These are phyloP conservation scores for Litocranius walleri DNA, from an alignment of 2,113 vertebrate genomes.

Conservation along the genomic window DNA sequence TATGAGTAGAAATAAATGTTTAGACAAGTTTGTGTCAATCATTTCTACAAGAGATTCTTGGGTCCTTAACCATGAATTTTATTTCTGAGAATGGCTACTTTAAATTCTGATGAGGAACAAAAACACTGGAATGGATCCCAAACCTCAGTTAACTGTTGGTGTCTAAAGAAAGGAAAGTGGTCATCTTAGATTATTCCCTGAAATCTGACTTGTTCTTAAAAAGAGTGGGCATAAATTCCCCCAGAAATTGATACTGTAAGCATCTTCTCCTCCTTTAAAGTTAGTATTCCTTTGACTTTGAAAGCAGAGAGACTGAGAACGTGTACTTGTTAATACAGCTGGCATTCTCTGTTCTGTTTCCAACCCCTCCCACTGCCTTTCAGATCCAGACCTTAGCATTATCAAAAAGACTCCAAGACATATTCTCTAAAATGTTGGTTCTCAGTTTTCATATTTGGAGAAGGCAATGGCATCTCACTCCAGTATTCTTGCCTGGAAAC, in stretches of 20 bases:
- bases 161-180: not conserved
- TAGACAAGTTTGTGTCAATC: not conserved
- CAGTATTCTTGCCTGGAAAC: no score
- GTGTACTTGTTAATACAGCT: not conserved
- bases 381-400: not conserved
- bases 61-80: not conserved
- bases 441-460: not conserved
- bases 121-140: not conserved
- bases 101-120: not conserved
- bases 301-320: not conserved
- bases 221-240: not conserved
- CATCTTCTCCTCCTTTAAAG: not conserved
- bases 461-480: no score
- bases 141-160: not conserved
- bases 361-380: not conserved
- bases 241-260: not conserved
- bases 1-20: not conserved
- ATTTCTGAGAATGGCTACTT: not conserved
- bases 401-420: not conserved
- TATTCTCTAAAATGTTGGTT: not conserved
- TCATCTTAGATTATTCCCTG: not conserved
- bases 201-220: not conserved
- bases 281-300: not conserved
- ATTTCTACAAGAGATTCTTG: not conserved
- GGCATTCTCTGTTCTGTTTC: not conserved